Evolutionary conservation across 1,140 invertebrate genomes (phyloP), one percentile per base, ranked within the genome.

Genomic region (Coelopa frigida): DNA sequence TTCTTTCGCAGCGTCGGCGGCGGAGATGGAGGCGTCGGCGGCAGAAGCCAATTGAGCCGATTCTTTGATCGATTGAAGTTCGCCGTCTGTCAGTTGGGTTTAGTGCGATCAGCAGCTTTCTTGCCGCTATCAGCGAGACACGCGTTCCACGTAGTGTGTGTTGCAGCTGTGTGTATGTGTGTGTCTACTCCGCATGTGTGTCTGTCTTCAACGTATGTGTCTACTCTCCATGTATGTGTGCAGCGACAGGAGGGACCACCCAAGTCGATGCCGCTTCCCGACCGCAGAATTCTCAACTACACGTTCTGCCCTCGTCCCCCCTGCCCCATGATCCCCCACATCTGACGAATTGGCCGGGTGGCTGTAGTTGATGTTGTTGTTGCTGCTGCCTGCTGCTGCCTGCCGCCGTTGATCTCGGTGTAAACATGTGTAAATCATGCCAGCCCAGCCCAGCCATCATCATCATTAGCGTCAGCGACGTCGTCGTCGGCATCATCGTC

Each of bases 71-170:
- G 55, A 64, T 64, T 64, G 61, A 64, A 64, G 61, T 64, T 64
- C 58, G 62, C 57, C 59, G 55, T 64, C 64, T 59, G 58, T 64
- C 61, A 64, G 57, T 53, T n/a, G n/a, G n/a, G n/a, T 57, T 54
- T 61, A 23, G 61, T 64, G 44, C 22, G 21, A 37, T 23, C 33
- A 45, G 22, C 43, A 10, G 27, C 32, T 32, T 44, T 44, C 22
- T 29, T 44, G 42, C 42, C 35, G 42, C 21, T 44, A 27, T 44
- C 42, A 44, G 42, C 42, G 32, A 44, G 35, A 44, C 29, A 44
- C 35, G 17, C 12, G 15, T 8, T 29, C 27, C 27, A n/a, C 8
- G 27, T 8, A n/a, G n/a, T n/a, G n/a, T n/a, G n/a, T n/a, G n/a
- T n/a, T n/a, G n/a, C n/a, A n/a, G n/a, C n/a, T n/a, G n/a, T n/a